A percentile compares a stretch with the other conserved stretches of the same genome.
phyloP scores from a whole-genome alignment of 1,140 invertebrate species.

The Halictus rubicundus region DNA sequence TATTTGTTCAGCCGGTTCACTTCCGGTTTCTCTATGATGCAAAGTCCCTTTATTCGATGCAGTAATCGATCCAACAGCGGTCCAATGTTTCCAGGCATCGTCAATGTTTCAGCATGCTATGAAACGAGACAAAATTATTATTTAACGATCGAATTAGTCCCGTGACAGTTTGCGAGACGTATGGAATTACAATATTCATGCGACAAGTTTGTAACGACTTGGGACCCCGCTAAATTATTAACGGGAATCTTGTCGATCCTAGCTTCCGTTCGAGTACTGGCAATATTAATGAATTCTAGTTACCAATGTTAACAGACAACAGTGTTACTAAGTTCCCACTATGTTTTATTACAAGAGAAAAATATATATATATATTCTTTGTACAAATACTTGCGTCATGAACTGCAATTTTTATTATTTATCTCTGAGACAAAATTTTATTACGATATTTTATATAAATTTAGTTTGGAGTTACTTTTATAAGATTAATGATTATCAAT shows the following conservation, averaged over 20 bases:
- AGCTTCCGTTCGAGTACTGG: background rate
- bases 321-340: background rate
- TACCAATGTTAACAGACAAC: background rate
- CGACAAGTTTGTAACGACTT: background rate
- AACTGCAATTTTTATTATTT: too few species aligned
- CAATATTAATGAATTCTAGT: background rate
- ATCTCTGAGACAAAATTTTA: too few species aligned
- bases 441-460: too few species aligned
- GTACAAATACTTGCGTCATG: too few species aligned
- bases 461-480: too few species aligned
- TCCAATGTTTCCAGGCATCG: background rate
- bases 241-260: background rate
- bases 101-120: background rate
- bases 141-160: background rate
- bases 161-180: background rate
- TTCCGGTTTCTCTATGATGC: background rate
- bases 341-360: too few species aligned
- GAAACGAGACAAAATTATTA: slow-evolving; percentile 8
- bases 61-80: background rate
- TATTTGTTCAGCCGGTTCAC: slow-evolving; percentile 3
- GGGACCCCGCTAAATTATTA: background rate
- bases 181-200: background rate
- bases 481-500: too few species aligned
- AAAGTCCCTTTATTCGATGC: background rate
- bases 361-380: too few species aligned